Evolutionary conservation across 92 coral and sea anemone species (phyloP).

Genomic region (Anthopleura xanthogrammica): DNA sequence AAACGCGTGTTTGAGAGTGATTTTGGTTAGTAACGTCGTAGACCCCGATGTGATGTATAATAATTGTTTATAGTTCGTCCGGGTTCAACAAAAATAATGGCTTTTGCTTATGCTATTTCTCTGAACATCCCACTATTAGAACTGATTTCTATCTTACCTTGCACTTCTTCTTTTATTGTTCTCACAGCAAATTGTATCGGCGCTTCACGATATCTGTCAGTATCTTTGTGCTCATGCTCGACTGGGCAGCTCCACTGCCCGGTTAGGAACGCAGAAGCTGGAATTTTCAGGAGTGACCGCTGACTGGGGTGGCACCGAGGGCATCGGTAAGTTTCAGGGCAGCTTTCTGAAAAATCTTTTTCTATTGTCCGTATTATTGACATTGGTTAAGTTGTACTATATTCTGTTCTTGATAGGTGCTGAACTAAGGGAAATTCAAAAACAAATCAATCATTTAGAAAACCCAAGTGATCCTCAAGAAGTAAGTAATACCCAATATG

Average conservation of each 20-base stretch:
- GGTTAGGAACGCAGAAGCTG: constrained; percentile 96
- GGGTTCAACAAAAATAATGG: no score
- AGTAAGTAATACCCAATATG: constrained; percentile 28
- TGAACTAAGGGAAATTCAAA: constrained; percentile 87
- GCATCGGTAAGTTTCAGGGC: constrained; percentile 71
- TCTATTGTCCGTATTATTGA: background rate
- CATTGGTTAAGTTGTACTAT: background rate
- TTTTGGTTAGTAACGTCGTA: constrained; percentile 58
- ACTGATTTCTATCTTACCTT: no score
- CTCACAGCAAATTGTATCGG: constrained; percentile 76
- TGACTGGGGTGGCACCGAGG: constrained; percentile 99
- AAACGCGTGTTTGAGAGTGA: constrained; percentile 70
- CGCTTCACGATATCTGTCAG: constrained; percentile 97
- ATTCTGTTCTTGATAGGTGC: constrained; percentile 59
- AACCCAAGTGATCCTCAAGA: constrained; percentile 79
- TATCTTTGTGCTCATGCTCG: constrained; percentile 99
- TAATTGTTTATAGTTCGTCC: no score
- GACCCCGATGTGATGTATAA: no score
- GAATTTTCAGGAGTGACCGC: constrained; percentile 99
- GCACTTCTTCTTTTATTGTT: no score
- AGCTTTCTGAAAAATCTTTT: background rate
- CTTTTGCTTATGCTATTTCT: no score
- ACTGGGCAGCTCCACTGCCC: constrained; percentile 97
- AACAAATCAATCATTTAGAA: constrained; percentile 87
- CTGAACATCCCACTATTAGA: no score